phyloP scores from a whole-genome alignment of 1,140 invertebrate species.

The Scaptomyza montana region DNA sequence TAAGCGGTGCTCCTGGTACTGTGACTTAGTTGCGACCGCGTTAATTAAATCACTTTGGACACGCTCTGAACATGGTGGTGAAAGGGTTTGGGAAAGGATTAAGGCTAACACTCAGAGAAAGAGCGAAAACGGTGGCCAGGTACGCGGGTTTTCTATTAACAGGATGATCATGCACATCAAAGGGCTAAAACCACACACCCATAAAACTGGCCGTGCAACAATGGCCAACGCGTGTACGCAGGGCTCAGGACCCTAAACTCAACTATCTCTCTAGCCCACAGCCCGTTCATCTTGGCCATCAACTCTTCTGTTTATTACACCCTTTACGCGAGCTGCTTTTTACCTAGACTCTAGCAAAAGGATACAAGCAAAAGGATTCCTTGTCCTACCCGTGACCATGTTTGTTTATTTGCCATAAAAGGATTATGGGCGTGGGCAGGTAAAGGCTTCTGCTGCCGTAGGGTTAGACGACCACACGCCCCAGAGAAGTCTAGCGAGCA shows the following conservation, averaged over 20 bases:
- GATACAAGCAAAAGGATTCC: conserved; percentile 17
- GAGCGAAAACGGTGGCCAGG: conserved; percentile 36
- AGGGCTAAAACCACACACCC: conserved; percentile 84
- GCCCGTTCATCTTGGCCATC: conserved; percentile 18
- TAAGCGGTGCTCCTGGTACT: conserved; percentile 34
- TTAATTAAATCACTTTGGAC: conserved; percentile 82
- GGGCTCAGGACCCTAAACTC: conserved; percentile 7
- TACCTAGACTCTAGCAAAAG: conserved; percentile 41
- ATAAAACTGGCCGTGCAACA: conserved; percentile 81
- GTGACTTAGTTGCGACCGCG: conserved; percentile 67
- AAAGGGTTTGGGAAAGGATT: conserved; percentile 57
- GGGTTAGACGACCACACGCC: conserved; percentile 55
- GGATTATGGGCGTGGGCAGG: conserved; percentile 79
- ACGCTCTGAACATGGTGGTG: conserved; percentile 58
- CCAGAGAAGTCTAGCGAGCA: conserved; percentile 4
- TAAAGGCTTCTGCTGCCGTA: conserved; percentile 48
- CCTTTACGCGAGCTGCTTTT: conserved; percentile 64
- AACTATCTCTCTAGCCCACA: conserved; percentile 27
- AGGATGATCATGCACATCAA: conserved; percentile 83
- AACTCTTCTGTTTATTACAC: conserved; percentile 74
- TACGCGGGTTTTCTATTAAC: conserved; percentile 74
- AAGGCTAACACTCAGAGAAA: neutral
- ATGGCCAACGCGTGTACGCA: conserved; percentile 60
- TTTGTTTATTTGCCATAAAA: conserved; percentile 82
- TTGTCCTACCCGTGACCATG: conserved; percentile 25